phyloP scores from a whole-genome alignment of 2,888 invertebrate species.

The Hylaea fasciaria region DNA sequence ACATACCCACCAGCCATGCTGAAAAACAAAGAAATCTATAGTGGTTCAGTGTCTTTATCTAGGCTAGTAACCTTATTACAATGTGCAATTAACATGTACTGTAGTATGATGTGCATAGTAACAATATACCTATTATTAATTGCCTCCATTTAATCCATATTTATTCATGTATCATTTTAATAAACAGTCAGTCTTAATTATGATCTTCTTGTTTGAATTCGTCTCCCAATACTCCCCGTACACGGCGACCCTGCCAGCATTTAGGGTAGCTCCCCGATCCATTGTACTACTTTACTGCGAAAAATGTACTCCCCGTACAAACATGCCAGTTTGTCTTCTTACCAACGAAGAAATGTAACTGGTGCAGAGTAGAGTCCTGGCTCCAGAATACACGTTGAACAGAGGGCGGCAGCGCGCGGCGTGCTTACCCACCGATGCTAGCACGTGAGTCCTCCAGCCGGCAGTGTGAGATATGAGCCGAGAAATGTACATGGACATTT shows the following conservation, averaged over 20 bases:
- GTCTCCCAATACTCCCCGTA: too few relatives aligned
- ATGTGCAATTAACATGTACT: too few relatives aligned
- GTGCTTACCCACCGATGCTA: constrained; percentile 85
- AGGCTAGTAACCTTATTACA: too few relatives aligned
- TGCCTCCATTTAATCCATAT: neutral
- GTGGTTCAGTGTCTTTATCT: too few relatives aligned
- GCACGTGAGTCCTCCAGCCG: constrained; percentile 88
- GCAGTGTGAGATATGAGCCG: constrained; percentile 87
- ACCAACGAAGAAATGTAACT: constrained; percentile 88
- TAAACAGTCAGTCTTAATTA: too few relatives aligned
- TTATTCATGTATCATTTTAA: too few relatives aligned
- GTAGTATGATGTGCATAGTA: too few relatives aligned
- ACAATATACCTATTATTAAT: neutral
- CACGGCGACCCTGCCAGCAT: too few relatives aligned
- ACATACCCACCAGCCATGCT: constrained; percentile 90
- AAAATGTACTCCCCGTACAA: too few relatives aligned
- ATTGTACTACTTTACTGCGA: too few relatives aligned
- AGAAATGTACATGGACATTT: constrained; percentile 82
- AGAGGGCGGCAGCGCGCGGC: constrained; percentile 90
- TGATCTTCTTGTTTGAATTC: too few relatives aligned
- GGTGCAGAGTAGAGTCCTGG: constrained; percentile 86
- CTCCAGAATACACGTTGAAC: constrained; percentile 88
- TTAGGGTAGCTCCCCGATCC: too few relatives aligned
- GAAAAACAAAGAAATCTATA: constrained; percentile 37
- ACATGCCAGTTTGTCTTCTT: constrained; percentile 48